phyloP scores from a whole-genome alignment of 2,888 invertebrate genomes.

The Lasius fuliginosus region DNA sequence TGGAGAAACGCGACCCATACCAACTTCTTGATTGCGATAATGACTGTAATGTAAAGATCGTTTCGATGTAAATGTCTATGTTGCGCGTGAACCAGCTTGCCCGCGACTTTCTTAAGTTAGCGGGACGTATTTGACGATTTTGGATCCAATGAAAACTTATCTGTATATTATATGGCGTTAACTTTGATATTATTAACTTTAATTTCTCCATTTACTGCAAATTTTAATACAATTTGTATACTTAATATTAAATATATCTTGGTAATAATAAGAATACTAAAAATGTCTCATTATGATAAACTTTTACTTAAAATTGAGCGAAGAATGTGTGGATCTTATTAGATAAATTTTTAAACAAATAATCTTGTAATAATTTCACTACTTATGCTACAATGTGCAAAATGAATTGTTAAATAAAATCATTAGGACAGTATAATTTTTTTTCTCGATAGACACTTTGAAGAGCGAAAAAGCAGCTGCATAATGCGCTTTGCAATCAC shows the following conservation, averaged over 20 bases:
- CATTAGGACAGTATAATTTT: conserved; percentile 2
- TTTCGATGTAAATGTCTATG: conserved; percentile 53
- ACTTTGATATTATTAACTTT: conserved; percentile 3
- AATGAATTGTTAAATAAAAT: neutral
- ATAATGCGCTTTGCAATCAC: conserved; percentile 6
- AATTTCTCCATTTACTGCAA: neutral
- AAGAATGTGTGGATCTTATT: neutral
- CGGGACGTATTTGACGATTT: conserved; percentile 11
- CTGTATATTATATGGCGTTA: neutral
- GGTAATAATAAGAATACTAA: neutral
- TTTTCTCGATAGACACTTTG: neutral
- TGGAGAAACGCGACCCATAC: conserved; percentile 43
- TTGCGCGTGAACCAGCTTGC: conserved; percentile 16
- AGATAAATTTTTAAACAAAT: neutral
- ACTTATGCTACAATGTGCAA: neutral
- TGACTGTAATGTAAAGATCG: conserved; percentile 49
- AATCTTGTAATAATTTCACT: neutral
- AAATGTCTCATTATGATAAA: neutral
- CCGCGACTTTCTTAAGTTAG: conserved; percentile 39
- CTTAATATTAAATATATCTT: neutral
- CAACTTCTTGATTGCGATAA: conserved; percentile 57
- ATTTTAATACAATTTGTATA: neutral
- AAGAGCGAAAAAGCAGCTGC: neutral
- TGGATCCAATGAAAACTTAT: neutral
- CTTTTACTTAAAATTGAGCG: neutral